Conservation (phyloP, 1,140 invertebrate genomes). For the Hylaeus anthracinus region DNA sequence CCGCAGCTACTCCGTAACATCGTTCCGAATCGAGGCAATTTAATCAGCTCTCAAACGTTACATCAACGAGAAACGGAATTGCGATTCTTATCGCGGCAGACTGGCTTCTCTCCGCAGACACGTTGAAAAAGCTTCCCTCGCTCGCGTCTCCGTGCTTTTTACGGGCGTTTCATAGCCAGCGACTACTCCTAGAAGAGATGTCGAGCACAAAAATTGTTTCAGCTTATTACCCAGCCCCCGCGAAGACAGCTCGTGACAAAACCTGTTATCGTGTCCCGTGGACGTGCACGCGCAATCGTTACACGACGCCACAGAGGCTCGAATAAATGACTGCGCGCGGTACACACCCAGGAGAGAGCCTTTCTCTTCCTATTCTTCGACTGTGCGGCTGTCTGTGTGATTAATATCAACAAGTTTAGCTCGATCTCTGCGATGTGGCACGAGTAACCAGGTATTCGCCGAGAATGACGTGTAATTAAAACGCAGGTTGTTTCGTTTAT, state of each 20-base stretch:
- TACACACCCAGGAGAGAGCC: neutral
- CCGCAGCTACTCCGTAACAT: conserved; percentile 44
- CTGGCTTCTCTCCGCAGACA: conserved; percentile 43
- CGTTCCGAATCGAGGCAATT: conserved; percentile 48
- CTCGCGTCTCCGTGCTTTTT: conserved; percentile 27
- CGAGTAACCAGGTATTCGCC: too few species aligned
- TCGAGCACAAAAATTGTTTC: conserved; percentile 35
- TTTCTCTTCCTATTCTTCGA: neutral
- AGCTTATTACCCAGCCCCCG: conserved; percentile 27
- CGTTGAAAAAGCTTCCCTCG: conserved; percentile 56
- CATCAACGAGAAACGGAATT: conserved; percentile 55
- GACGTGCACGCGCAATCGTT: neutral
- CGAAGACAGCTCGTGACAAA: neutral
- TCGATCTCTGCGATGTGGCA: neutral
- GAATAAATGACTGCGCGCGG: neutral
- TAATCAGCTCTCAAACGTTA: conserved; percentile 55
- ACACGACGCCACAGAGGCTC: neutral
- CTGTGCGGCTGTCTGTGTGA: neutral
- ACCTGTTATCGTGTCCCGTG: neutral
- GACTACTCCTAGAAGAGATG: conserved; percentile 35
- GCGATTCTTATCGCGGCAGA: conserved; percentile 60
- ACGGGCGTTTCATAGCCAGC: conserved; percentile 13
- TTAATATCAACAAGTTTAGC: conserved; percentile 1
- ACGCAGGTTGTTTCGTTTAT: neutral
- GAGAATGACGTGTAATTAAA: neutral